Conservation (phyloP, 2,797 vertebrate species). For the Thamnophis elegans region DNA sequence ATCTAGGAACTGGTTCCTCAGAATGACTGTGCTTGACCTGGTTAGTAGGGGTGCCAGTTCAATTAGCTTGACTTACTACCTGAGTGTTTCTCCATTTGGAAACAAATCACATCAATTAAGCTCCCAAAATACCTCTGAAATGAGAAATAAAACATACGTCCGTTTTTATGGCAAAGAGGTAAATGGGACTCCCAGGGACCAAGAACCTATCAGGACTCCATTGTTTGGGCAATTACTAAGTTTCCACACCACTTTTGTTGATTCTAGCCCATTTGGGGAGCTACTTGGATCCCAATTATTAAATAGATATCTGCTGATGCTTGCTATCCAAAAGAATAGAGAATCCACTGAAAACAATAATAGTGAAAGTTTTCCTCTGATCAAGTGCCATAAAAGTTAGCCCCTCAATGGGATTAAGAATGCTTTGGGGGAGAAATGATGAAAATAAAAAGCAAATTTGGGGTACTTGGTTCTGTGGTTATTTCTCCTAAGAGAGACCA, state of each 20-base stretch:
- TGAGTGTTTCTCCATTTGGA: not conserved
- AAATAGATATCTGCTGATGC: not conserved
- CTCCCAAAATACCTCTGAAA: not conserved
- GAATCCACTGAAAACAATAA: not conserved
- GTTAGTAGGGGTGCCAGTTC: not conserved
- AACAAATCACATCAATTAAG: not conserved
- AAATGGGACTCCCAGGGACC: constrained; percentile 13
- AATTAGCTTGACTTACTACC: not conserved
- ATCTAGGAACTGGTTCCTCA: not conserved
- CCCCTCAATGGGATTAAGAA: not conserved
- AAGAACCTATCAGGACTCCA: not conserved
- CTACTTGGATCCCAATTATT: not conserved
- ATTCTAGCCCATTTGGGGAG: constrained; percentile 4
- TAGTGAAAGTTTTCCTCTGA: not conserved
- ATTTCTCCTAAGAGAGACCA: not conserved
- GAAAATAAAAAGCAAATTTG: not conserved
- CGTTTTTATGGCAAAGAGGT: not conserved
- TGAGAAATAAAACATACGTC: not conserved
- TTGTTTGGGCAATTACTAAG: constrained; percentile 4
- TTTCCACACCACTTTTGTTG: not conserved
- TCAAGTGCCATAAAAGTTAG: not conserved
- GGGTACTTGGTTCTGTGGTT: not conserved
- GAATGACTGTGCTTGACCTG: not conserved
- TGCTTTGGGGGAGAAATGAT: not conserved
- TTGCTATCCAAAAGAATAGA: not conserved